Evolutionary conservation across 1,140 invertebrate species (phyloP), one percentile per base, ranked within the genome.

Genomic region (Campoletis sonorensis): DNA sequence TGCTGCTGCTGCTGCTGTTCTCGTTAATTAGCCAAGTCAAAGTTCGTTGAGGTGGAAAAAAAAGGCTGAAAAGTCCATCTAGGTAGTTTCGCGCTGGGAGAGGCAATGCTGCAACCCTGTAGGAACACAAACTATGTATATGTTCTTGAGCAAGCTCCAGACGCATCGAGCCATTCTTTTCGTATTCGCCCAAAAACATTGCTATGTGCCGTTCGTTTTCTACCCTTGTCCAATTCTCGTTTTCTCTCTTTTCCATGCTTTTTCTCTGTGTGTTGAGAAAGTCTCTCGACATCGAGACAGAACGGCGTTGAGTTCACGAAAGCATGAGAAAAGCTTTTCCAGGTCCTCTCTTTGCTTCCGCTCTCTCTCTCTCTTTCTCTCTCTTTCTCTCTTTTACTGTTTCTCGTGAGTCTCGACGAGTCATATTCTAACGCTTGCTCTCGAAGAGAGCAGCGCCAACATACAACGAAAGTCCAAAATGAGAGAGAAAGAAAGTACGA

Each of bases 391-490:
- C 76, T 30, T 40, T 64, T 54, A 61, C 27, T 64, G 26, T 5
- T 30, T 77, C 18, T 33, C 72, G 21, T 5, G 49, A 75, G 49
- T n/a, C 72, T 75, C 72, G 21, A 49, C 16, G 73, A 54, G 76
- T 18, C 21, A 78, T 78, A 67, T 78, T 13, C 58, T 45, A 67
- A 54, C 40, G 51, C 49, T 75, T 37, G 15, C 40, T 75, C 49
- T 75, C 72, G 15, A n/a, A 64, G 27, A 13, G 0, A n/a, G 51
- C 58, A 18, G 11, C 77, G 72, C 30, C 23, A 37, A 11, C 40
- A 37, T n/a, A 23, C 30, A 79, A 80, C 82, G 80, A 82, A 72
- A 83, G 82, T 83, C 82, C 83, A 68, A 40, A 79, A 79, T 40
- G 67, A 73, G 78, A 71, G 71, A 71, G 33, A 80, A 51, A 83